Conservation (phyloP, 1,140 invertebrate genomes). For the Trachymyrmex cornetzi region DNA sequence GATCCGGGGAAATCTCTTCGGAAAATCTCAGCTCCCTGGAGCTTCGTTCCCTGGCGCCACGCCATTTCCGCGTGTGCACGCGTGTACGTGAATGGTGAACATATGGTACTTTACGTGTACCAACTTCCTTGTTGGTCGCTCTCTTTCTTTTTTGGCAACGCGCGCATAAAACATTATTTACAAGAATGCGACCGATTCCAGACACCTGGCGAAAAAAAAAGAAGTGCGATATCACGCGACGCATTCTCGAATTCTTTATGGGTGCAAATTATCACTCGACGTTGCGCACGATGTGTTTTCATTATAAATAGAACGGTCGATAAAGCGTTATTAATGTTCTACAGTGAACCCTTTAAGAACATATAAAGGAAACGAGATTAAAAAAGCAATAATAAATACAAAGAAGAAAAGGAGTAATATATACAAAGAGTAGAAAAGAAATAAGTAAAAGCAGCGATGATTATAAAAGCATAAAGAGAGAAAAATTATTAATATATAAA, state of each 20-base stretch:
- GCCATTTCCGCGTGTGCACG: slow-evolving; percentile 11
- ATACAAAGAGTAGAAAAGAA: no score
- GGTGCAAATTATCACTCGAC: not conserved
- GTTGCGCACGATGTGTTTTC: not conserved
- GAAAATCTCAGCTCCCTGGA: slow-evolving; percentile 57
- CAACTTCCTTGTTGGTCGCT: not conserved
- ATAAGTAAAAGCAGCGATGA: no score
- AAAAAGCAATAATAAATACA: no score
- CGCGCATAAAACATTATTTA: slow-evolving; percentile 42
- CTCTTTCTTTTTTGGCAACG: not conserved
- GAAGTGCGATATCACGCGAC: not conserved
- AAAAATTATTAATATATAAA: no score
- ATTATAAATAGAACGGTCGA: no score
- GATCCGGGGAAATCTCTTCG: slow-evolving; percentile 70
- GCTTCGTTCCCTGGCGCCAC: slow-evolving; percentile 36
- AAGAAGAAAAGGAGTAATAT: no score
- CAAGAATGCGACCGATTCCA: slow-evolving; percentile 33
- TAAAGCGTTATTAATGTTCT: no score
- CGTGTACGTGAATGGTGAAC: not conserved
- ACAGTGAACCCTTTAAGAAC: no score
- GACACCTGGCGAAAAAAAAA: not conserved
- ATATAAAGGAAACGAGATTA: no score
- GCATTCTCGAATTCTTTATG: not conserved
- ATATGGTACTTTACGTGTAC: not conserved
- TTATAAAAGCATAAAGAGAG: no score